phyloP scores from a whole-genome alignment of 2,888 invertebrate genomes.

The Cephus pygmeus region DNA sequence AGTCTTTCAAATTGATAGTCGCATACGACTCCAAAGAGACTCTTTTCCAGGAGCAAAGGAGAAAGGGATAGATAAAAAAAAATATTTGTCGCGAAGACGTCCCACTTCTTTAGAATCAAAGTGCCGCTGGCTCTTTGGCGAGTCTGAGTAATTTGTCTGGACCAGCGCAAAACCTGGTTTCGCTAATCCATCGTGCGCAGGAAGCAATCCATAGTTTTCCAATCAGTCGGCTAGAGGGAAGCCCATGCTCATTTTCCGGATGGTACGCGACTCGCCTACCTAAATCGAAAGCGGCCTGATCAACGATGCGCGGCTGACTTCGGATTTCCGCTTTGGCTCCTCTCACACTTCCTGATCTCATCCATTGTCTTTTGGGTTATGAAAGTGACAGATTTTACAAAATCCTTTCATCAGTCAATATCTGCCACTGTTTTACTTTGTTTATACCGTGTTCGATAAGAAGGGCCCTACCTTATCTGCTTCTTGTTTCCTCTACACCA shows the following conservation, averaged over 20 bases:
- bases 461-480: not conserved
- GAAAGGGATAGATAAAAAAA: not conserved
- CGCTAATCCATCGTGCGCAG: constrained; percentile 45
- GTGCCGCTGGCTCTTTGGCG: not conserved
- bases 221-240: constrained; percentile 48
- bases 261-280: constrained; percentile 55
- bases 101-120: not conserved
- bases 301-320: constrained; percentile 24
- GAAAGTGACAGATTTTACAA: constrained; percentile 40
- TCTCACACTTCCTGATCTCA: constrained; percentile 34
- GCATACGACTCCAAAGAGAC: not conserved
- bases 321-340: constrained; percentile 6
- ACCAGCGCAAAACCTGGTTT: not conserved
- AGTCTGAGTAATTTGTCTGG: constrained; percentile 1
- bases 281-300: constrained; percentile 50
- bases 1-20: not conserved
- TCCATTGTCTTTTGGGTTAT: constrained; percentile 48
- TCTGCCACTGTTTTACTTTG: not conserved
- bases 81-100: not conserved
- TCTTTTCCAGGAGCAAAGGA: not conserved
- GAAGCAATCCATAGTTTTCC: constrained; percentile 61
- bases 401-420: not conserved
- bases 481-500: not conserved
- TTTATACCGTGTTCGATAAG: not conserved
- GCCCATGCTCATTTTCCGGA: constrained; percentile 53